Evolutionary conservation across 2,797 vertebrate genomes (phyloP).

Genomic region (Onychomys torridus): DNA sequence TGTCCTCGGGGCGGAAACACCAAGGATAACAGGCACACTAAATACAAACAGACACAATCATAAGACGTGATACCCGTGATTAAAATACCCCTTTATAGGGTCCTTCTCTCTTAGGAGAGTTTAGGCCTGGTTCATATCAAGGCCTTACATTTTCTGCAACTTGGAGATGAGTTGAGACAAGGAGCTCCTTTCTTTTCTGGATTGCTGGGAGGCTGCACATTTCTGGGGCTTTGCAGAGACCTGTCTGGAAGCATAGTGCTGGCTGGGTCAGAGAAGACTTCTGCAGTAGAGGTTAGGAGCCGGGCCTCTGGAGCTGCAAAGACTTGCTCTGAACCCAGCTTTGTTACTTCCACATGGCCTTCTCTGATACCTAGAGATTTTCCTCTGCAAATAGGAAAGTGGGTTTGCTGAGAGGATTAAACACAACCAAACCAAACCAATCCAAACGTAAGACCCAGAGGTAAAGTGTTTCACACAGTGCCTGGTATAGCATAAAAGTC

Average conservation of each 20-base stretch:
- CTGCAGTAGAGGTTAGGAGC: not conserved
- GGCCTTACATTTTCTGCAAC: slow-evolving; percentile 65
- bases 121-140: slow-evolving; percentile 74
- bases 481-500: too few species aligned
- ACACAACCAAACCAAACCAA: slow-evolving; percentile 11
- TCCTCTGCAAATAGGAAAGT: slow-evolving; percentile 40
- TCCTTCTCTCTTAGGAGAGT: slow-evolving; percentile 72
- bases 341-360: not conserved
- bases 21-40: slow-evolving; percentile 83
- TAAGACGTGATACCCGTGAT: slow-evolving; percentile 83
- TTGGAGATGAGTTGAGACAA: slow-evolving; percentile 61
- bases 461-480: not conserved
- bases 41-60: slow-evolving; percentile 86
- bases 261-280: not conserved
- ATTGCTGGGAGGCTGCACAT: slow-evolving; percentile 52
- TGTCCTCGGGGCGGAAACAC: slow-evolving; percentile 81
- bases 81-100: slow-evolving; percentile 83
- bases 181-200: slow-evolving; percentile 33
- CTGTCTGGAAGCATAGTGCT: not conserved
- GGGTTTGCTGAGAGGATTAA: slow-evolving; percentile 25
- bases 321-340: not conserved
- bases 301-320: not conserved
- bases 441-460: not conserved
- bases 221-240: slow-evolving; percentile 44
- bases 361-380: not conserved